Conservation (phyloP, 2,797 vertebrate genomes). For the Acrocephalus scirpaceus region DNA sequence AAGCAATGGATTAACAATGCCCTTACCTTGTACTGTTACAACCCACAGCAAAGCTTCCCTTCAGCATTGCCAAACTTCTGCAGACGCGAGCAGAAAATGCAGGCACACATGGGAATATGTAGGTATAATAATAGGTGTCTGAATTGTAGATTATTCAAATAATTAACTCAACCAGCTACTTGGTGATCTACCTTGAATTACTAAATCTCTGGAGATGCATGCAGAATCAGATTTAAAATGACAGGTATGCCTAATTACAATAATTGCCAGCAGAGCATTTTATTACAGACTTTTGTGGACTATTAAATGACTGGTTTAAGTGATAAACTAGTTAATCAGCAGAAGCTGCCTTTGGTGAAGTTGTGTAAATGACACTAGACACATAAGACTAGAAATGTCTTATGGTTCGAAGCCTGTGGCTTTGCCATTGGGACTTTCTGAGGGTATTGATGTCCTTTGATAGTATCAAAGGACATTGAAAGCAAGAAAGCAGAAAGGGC, state of each 20-base stretch:
- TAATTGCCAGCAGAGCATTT: neutral
- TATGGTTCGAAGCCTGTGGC: neutral
- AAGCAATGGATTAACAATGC: neutral
- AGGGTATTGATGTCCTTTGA: neutral
- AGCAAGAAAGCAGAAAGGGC: neutral
- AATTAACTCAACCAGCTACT: conserved; percentile 45
- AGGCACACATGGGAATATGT: neutral
- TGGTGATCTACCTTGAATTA: conserved; percentile 31
- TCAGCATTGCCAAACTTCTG: neutral
- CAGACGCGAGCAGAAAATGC: neutral
- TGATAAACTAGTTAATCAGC: conserved; percentile 20
- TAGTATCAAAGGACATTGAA: neutral
- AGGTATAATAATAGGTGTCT: conserved; percentile 20
- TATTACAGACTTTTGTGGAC: neutral
- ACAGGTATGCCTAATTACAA: conserved; percentile 26
- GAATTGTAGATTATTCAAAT: conserved; percentile 30
- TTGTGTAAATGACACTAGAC: neutral
- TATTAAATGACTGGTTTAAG: conserved; percentile 6
- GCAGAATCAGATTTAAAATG: conserved; percentile 29
- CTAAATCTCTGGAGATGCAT: conserved; percentile 22
- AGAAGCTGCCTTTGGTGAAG: neutral
- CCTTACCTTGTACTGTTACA: neutral
- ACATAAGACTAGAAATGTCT: neutral
- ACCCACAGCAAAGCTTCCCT: neutral
- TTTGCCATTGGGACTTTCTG: neutral